Evolutionary conservation across 2,888 invertebrate genomes (phyloP).

Genomic region (Rhamphomyia laevipes): DNA sequence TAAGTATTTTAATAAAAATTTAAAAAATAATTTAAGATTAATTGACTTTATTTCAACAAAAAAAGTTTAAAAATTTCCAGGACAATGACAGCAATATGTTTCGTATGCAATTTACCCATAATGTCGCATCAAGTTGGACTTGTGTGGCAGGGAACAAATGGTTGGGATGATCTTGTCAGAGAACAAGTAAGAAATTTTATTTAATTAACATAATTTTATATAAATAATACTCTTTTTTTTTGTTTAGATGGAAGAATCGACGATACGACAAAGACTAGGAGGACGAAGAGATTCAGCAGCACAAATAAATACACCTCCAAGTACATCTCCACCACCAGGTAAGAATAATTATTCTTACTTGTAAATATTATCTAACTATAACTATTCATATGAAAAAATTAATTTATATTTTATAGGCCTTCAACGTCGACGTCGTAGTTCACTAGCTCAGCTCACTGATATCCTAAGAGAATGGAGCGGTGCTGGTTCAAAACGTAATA

Average conservation of each 20-base stretch:
- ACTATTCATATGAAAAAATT: neutral
- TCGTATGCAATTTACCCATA: slow-evolving; percentile 92
- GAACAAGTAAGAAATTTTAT: slow-evolving; percentile 47
- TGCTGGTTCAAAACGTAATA: slow-evolving; percentile 43
- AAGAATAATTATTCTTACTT: neutral
- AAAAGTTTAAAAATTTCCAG: slow-evolving; percentile 40
- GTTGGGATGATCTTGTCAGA: slow-evolving; percentile 85
- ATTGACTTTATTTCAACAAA: slow-evolving; percentile 1
- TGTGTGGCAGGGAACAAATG: slow-evolving; percentile 89
- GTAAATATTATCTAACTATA: neutral
- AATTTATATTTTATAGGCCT: slow-evolving; percentile 36
- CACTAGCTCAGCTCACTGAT: slow-evolving; percentile 79
- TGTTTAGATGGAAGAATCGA: slow-evolving; percentile 57
- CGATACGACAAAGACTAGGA: slow-evolving; percentile 71
- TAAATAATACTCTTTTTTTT: neutral
- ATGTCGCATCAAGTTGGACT: slow-evolving; percentile 88
- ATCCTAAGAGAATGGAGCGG: slow-evolving; percentile 79
- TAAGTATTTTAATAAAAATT: too few relatives aligned
- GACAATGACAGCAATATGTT: slow-evolving; percentile 90
- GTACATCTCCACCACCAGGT: slow-evolving; percentile 45
- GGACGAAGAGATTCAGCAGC: slow-evolving; percentile 83
- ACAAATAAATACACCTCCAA: slow-evolving; percentile 78
- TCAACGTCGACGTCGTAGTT: slow-evolving; percentile 66
- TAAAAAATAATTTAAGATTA: too few relatives aligned
- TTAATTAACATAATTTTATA: neutral